Conservation (phyloP, 1,140 invertebrate genomes). For the Drosophila santomea region DNA sequence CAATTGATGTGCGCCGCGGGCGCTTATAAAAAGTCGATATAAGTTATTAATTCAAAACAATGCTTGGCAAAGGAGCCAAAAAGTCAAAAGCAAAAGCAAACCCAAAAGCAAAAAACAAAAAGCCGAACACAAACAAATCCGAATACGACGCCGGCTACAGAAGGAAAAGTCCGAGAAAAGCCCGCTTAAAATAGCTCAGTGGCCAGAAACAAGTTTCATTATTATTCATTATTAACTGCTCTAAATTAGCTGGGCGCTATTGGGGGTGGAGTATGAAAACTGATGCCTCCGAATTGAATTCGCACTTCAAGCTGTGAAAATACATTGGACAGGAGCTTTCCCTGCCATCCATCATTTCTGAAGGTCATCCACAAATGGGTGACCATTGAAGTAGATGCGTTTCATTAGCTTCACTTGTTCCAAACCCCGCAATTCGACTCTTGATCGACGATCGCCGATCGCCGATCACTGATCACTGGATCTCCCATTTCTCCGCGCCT, state of each 20-base stretch:
- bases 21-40: slow-evolving; percentile 78
- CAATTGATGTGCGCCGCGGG: slow-evolving; percentile 79
- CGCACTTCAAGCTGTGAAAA: too few species aligned
- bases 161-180: slow-evolving; percentile 39
- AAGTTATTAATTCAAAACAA: slow-evolving; percentile 83
- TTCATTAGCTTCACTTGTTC: slow-evolving; percentile 46
- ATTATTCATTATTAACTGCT: slow-evolving; percentile 22
- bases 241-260: slow-evolving; percentile 10
- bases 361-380: background rate
- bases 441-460: background rate
- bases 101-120: background rate
- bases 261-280: slow-evolving; percentile 14
- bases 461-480: background rate
- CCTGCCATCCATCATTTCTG: too few species aligned
- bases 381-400: background rate
- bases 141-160: slow-evolving; percentile 18
- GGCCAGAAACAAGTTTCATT: slow-evolving; percentile 34
- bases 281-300: background rate
- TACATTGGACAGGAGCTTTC: too few species aligned
- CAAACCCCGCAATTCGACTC: background rate
- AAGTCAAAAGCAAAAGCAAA: background rate
- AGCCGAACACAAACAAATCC: slow-evolving; percentile 23
- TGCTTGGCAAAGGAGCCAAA: slow-evolving; percentile 38
- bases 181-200: slow-evolving; percentile 3
- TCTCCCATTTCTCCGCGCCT: slow-evolving; percentile 8